These are phyloP conservation scores for Pseudonaja textilis DNA, from an alignment of 2,113 vertebrate species.

Conservation along the genomic window DNA sequence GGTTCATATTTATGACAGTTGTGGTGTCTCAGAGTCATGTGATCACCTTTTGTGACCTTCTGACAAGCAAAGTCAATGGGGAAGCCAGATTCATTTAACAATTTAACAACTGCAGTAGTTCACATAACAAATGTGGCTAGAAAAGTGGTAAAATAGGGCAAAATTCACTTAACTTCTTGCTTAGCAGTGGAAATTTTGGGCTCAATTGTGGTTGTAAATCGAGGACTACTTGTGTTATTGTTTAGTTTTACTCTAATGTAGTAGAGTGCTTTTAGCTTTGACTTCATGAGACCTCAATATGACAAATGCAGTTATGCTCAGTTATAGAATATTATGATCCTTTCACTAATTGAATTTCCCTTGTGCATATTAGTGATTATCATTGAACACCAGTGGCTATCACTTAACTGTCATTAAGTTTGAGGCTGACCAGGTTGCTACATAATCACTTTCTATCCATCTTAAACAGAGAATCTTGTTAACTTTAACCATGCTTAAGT, in stretches of 20 bases:
- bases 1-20: background rate
- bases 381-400: background rate
- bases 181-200: background rate
- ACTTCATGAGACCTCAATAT: background rate
- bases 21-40: background rate
- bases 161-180: background rate
- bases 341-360: background rate
- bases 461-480: background rate
- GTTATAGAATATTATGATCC: background rate
- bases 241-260: background rate
- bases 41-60: background rate
- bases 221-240: background rate
- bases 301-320: background rate
- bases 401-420: background rate
- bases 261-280: background rate
- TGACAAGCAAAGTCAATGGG: background rate
- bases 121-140: background rate
- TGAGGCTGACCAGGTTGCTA: background rate
- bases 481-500: background rate
- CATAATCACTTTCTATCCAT: background rate
- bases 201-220: background rate
- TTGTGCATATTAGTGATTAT: background rate
- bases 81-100: background rate
- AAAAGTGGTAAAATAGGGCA: background rate
- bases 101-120: background rate